Conservation (phyloP, 2,113 vertebrate species). For the Micromys minutus region DNA sequence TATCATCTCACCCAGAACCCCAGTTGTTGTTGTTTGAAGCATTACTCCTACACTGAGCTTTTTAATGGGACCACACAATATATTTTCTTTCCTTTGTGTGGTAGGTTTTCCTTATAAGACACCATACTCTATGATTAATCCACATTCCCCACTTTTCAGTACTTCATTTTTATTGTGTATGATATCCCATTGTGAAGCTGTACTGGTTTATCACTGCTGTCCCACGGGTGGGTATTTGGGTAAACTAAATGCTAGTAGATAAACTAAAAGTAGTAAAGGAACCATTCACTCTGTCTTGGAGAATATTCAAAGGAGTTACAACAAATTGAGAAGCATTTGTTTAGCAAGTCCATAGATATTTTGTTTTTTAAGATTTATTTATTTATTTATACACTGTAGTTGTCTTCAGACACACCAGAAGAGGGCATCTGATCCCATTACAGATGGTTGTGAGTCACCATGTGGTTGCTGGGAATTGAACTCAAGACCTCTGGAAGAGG, state of each 20-base stretch:
- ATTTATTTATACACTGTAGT: too few species aligned
- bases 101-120: neutral
- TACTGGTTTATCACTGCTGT: neutral
- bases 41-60: neutral
- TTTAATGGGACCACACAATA: neutral
- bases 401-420: too few species aligned
- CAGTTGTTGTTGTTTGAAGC: neutral
- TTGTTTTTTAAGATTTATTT: too few species aligned
- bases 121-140: neutral
- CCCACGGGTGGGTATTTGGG: neutral
- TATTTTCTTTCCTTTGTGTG: neutral
- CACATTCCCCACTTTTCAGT: neutral
- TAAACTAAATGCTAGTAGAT: too few species aligned
- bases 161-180: neutral
- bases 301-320: neutral
- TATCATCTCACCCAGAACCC: neutral
- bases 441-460: too few species aligned
- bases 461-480: too few species aligned
- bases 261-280: constrained; percentile 3
- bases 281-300: neutral
- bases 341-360: neutral
- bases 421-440: too few species aligned
- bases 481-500: too few species aligned
- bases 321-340: neutral
- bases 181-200: neutral